Conservation (phyloP, 2,113 vertebrate species). For the Malaclemys terrapin region DNA sequence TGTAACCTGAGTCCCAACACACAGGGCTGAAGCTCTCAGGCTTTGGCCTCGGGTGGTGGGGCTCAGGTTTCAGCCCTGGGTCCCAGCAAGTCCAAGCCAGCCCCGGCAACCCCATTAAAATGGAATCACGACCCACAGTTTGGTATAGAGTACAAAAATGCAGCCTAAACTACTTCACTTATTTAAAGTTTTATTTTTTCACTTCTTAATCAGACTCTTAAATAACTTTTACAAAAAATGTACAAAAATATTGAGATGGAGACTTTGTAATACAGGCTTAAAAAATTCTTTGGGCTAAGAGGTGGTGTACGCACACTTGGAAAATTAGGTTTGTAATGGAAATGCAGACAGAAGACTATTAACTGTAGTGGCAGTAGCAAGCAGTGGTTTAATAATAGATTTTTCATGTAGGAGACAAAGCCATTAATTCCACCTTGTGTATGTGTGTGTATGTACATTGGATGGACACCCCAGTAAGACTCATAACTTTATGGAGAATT, state of each 20-base stretch:
- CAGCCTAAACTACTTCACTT: background rate
- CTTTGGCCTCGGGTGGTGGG: too few relatives aligned
- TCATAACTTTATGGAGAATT: conserved; percentile 49
- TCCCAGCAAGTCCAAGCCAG: too few relatives aligned
- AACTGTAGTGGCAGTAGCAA: conserved; percentile 68
- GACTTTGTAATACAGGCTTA: background rate
- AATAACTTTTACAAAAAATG: background rate
- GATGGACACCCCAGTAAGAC: conserved; percentile 55
- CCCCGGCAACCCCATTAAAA: too few relatives aligned
- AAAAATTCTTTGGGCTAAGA: background rate
- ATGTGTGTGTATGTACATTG: background rate
- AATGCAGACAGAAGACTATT: conserved; percentile 42
- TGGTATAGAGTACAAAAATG: background rate
- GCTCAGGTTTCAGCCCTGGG: too few relatives aligned
- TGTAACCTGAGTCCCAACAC: too few relatives aligned
- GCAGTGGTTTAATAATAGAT: conserved; percentile 71
- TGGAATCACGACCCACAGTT: too few relatives aligned
- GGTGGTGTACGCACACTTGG: background rate
- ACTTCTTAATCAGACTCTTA: background rate
- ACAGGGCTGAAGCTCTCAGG: too few relatives aligned
- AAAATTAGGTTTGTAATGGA: background rate
- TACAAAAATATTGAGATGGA: background rate
- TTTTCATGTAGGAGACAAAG: conserved; percentile 70
- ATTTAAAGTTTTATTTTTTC: fast-evolving
- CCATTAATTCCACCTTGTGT: background rate